phyloP scores from a whole-genome alignment of 1,140 invertebrate species.

The Eueides isabella region DNA sequence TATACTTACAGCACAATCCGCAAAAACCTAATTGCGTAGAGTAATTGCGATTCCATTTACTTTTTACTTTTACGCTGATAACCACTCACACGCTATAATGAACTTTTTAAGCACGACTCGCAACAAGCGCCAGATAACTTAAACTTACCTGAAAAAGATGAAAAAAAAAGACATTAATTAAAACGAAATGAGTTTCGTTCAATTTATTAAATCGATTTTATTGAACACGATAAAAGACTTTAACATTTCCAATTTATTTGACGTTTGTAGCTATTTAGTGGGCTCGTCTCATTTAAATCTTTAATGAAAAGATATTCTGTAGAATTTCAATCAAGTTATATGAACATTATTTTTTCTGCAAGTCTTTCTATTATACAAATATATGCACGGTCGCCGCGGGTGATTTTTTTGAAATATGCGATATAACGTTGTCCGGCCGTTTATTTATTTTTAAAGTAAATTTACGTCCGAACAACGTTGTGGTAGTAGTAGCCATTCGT shows the following conservation, averaged over 20 bases:
- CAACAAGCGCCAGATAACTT: slow-evolving; percentile 37
- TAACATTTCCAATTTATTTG: slow-evolving; percentile 14
- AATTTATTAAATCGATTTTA: slow-evolving; percentile 54
- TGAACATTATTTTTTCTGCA: too few species aligned
- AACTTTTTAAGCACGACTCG: slow-evolving; percentile 25
- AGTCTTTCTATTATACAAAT: too few species aligned
- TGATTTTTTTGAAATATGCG: too few species aligned
- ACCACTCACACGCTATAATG: slow-evolving; percentile 12
- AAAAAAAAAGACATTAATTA: slow-evolving; percentile 56
- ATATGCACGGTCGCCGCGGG: too few species aligned
- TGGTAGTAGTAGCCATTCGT: too few species aligned
- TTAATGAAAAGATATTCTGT: not conserved
- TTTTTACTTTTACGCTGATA: slow-evolving; percentile 10
- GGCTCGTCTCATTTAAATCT: not conserved
- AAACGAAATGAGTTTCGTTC: slow-evolving; percentile 48
- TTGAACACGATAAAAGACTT: slow-evolving; percentile 45
- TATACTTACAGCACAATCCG: slow-evolving; percentile 8
- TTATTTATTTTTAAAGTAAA: too few species aligned
- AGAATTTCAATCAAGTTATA: not conserved
- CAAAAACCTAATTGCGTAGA: slow-evolving; percentile 11
- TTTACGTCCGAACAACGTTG: too few species aligned
- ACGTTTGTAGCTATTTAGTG: slow-evolving; percentile 9
- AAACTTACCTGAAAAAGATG: slow-evolving; percentile 63
- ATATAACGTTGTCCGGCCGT: too few species aligned
- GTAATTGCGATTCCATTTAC: slow-evolving; percentile 8